A percentile compares a stretch with the other conserved stretches of the same genome.
These are phyloP conservation scores for Dysdera silvatica DNA, from an alignment of 1,140 invertebrate genomes.

Conservation along the genomic window DNA sequence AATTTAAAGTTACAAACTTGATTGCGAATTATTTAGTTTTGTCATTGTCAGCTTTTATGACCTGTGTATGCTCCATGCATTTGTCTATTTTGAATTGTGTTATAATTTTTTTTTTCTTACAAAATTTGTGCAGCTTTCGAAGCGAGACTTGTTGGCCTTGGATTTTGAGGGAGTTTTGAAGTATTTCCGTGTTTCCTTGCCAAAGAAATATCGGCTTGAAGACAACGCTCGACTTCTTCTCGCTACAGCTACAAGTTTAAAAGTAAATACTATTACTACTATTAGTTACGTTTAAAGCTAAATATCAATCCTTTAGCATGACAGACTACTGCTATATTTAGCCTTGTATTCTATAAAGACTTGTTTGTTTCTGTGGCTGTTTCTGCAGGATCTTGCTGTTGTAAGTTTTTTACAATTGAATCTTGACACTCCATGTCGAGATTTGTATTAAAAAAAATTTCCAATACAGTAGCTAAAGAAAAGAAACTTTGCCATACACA, in stretches of 20 bases:
- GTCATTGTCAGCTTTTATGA: too few species aligned
- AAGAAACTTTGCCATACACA: too few species aligned
- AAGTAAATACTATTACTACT: slow-evolving; percentile 50
- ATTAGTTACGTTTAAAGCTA: neutral
- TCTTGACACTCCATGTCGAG: too few species aligned
- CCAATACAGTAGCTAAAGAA: too few species aligned
- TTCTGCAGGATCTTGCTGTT: too few species aligned
- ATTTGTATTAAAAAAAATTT: too few species aligned
- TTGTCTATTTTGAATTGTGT: neutral
- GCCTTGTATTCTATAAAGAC: too few species aligned
- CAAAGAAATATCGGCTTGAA: slow-evolving; percentile 89
- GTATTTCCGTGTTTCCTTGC: slow-evolving; percentile 87
- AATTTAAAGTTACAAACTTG: neutral
- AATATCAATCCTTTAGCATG: slow-evolving; percentile 7
- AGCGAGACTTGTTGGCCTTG: slow-evolving; percentile 83
- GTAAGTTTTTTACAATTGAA: too few species aligned
- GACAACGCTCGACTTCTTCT: slow-evolving; percentile 80
- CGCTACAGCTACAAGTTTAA: slow-evolving; percentile 78
- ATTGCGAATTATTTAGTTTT: too few species aligned
- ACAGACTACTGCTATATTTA: too few species aligned
- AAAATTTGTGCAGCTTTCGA: slow-evolving; percentile 67
- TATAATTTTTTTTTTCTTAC: slow-evolving; percentile 35
- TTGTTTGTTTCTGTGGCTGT: too few species aligned
- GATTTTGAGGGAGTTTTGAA: slow-evolving; percentile 94
- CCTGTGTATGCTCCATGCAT: too few species aligned